Base-by-base conservation (phyloP, 2,888 invertebrate genomes). In the Drosophila nr. fundita region DNA sequence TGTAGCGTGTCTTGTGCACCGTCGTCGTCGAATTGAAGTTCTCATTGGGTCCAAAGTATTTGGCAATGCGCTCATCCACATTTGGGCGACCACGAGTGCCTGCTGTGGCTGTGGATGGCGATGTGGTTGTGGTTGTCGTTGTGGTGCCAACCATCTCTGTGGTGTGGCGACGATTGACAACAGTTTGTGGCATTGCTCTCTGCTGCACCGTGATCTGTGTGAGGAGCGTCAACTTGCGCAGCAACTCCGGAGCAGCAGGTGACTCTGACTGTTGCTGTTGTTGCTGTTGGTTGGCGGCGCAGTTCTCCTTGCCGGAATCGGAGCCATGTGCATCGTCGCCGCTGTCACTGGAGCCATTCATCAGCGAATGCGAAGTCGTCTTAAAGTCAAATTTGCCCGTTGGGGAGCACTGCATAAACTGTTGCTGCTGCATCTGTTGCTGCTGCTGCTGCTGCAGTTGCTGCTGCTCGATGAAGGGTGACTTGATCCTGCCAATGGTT, bases 221-320 rank as follows among this genome's bases (percentile, higher is more conserved):
- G 18, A 86, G 70, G n/a, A 89, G 77, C 7, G 72, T 76, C 61
- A 91, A 76, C 65, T 91, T 92, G 34, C 89, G 83, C 0, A 90
- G 87, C 74, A 90, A 71, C 65, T 92, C 91, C 5, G 83, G 42
- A 21, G 74, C 27, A 89, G 73, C 4, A 82, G 80, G 62, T 4
- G 15, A 18, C 40, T 61, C 42, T 27, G 21, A 34, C 42, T 29
- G 53, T 32, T 42, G 53, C 29, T 65, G 58, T 18, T 60, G 67
- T 27, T 57, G 32, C 45, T 68, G 79, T 50, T 78, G 73, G 27
- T 88, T 87, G 61, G 76, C 73, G n/a, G 83, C 85, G 15, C 70
- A 91, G 71, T 93, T 93, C 68, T 93, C 92, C 68, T 93, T 93
- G 68, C 93, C 92, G 2, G 92, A 91, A 63, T 92, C 92, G 15